phyloP scores from a whole-genome alignment of 2,113 vertebrate genomes.

The Pholis gunnellus region DNA sequence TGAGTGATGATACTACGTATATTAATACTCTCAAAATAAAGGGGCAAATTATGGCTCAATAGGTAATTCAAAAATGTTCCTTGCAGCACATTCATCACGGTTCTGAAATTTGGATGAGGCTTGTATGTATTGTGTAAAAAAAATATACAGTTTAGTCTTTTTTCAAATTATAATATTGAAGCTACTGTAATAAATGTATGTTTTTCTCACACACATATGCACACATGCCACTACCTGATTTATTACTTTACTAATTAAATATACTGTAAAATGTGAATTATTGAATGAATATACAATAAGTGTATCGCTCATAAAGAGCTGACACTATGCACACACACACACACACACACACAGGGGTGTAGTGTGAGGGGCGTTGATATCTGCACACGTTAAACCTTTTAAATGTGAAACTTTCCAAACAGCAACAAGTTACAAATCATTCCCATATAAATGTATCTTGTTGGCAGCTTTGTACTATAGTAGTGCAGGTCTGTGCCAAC shows the following conservation, averaged over 20 bases:
- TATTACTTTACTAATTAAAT: background rate
- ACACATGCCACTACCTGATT: background rate
- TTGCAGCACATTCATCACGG: constrained; percentile 10
- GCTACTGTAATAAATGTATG: background rate
- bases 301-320: background rate
- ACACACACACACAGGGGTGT: background rate
- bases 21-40: background rate
- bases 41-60: background rate
- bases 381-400: background rate
- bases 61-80: background rate
- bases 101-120: constrained; percentile 9
- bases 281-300: background rate
- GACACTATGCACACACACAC: background rate
- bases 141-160: background rate
- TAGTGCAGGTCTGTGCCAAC: background rate
- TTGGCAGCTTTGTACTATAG: background rate
- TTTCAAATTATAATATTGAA: background rate
- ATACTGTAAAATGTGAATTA: background rate
- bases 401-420: constrained; percentile 15
- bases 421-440: constrained; percentile 55
- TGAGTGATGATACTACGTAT: no score
- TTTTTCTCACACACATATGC: background rate
- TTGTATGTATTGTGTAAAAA: background rate
- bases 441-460: background rate
- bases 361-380: background rate